phyloP scores from a whole-genome alignment of 2,113 vertebrate species.

The Tachysurus vachellii region DNA sequence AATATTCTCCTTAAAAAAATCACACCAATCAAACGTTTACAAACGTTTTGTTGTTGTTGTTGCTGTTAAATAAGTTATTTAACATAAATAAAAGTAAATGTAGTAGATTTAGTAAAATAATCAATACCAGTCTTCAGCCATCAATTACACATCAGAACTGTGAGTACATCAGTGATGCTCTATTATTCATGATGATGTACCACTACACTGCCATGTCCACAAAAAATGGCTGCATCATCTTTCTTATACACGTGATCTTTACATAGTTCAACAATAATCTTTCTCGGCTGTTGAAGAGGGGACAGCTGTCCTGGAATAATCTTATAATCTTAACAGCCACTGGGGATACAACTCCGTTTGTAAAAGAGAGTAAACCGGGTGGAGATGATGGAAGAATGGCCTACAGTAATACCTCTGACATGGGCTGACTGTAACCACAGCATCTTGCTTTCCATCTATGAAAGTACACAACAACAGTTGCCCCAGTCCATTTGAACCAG shows the following conservation, averaged over 20 bases:
- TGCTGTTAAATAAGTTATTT: background rate
- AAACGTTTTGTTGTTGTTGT: background rate
- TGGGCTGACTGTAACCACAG: slow-evolving; percentile 2
- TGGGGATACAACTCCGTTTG: background rate
- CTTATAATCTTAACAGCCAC: slow-evolving; percentile 10
- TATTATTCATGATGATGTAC: slow-evolving; percentile 54
- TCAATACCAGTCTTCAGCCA: slow-evolving; percentile 2
- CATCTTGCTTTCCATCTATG: slow-evolving; percentile 26
- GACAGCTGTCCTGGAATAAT: slow-evolving; percentile 18
- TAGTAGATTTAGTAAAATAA: background rate
- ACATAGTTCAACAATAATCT: slow-evolving; percentile 3
- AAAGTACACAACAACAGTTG: slow-evolving; percentile 42
- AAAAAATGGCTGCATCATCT: slow-evolving; percentile 35
- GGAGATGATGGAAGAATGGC: slow-evolving; percentile 29
- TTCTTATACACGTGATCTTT: background rate
- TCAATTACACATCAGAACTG: slow-evolving; percentile 17
- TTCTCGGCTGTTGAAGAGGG: background rate
- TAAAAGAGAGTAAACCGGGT: slow-evolving; percentile 10
- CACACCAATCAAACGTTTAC: background rate
- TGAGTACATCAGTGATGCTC: slow-evolving; percentile 35
- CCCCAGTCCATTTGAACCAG: slow-evolving; percentile 26
- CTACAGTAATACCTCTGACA: slow-evolving; percentile 6
- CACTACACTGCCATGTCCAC: slow-evolving; percentile 25
- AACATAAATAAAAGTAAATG: background rate
- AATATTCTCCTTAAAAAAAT: background rate